These are phyloP conservation scores for Samia ricini DNA, from an alignment of 1,140 invertebrate species.

Conservation along the genomic window DNA sequence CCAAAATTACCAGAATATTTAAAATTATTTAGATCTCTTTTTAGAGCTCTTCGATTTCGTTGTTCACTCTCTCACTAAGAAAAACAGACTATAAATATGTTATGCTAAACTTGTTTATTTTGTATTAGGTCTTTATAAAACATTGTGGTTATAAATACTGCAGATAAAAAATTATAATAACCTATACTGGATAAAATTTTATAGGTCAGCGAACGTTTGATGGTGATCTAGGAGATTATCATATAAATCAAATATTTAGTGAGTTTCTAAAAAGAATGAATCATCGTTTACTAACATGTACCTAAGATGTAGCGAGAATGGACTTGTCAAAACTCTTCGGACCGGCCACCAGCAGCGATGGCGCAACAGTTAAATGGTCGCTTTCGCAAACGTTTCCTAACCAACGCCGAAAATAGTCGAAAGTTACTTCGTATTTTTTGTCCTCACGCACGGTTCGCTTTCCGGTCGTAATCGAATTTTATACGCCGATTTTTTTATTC, in stretches of 20 bases:
- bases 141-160: no score
- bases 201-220: neutral
- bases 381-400: slow-evolving; percentile 66
- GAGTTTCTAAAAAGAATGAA: neutral
- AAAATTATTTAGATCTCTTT: no score
- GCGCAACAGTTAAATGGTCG: slow-evolving; percentile 39
- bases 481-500: slow-evolving; percentile 5
- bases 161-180: no score
- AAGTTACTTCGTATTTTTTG: slow-evolving; percentile 54
- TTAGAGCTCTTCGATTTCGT: no score
- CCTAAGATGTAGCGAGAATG: neutral
- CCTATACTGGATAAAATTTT: neutral
- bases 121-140: no score
- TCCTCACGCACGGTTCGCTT: slow-evolving; percentile 24
- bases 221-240: neutral
- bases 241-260: neutral
- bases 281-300: neutral
- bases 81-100: no score
- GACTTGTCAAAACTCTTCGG: neutral
- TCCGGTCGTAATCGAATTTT: slow-evolving; percentile 22
- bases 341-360: slow-evolving; percentile 19
- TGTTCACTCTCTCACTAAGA: no score
- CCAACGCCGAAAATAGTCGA: slow-evolving; percentile 54
- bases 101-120: no score
- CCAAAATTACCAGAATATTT: no score